These are phyloP conservation scores for Megalopta genalis DNA, from an alignment of 1,140 invertebrate genomes.

Conservation along the genomic window DNA sequence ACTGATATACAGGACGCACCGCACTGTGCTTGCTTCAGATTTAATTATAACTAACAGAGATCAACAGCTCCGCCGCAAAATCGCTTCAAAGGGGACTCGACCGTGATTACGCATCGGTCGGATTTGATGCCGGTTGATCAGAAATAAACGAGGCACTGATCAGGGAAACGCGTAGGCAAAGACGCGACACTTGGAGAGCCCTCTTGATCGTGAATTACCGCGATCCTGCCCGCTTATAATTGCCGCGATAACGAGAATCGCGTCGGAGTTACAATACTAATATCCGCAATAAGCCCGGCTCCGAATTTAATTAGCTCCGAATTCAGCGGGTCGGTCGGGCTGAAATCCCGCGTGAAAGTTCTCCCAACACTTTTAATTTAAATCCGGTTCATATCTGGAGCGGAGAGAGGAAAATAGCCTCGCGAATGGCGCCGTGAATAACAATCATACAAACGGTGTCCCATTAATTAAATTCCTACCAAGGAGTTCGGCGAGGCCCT, in stretches of 20 bases:
- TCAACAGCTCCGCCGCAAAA: too few relatives aligned
- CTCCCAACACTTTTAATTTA: slow-evolving; percentile 75
- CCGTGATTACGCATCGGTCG: too few relatives aligned
- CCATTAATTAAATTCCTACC: slow-evolving; percentile 77
- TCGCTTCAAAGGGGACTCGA: too few relatives aligned
- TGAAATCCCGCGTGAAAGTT: slow-evolving; percentile 69
- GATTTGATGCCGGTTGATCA: neutral
- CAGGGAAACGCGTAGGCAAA: neutral
- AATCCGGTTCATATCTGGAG: slow-evolving; percentile 74
- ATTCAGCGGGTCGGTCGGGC: slow-evolving; percentile 51
- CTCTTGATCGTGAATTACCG: neutral
- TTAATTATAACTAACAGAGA: too few relatives aligned
- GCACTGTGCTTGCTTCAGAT: too few relatives aligned
- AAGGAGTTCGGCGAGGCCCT: slow-evolving; percentile 69
- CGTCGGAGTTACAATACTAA: slow-evolving; percentile 34
- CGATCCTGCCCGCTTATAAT: neutral
- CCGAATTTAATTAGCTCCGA: slow-evolving; percentile 72
- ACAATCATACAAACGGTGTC: slow-evolving; percentile 73
- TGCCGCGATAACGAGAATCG: slow-evolving; percentile 11
- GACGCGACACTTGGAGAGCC: neutral
- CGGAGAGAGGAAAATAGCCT: slow-evolving; percentile 34
- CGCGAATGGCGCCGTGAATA: slow-evolving; percentile 64
- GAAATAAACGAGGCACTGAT: too few relatives aligned
- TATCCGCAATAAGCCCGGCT: slow-evolving; percentile 34
- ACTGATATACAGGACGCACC: too few relatives aligned